Evolutionary conservation across 2,113 vertebrate species (phyloP).

Genomic region (Balaenoptera acutorostrata): DNA sequence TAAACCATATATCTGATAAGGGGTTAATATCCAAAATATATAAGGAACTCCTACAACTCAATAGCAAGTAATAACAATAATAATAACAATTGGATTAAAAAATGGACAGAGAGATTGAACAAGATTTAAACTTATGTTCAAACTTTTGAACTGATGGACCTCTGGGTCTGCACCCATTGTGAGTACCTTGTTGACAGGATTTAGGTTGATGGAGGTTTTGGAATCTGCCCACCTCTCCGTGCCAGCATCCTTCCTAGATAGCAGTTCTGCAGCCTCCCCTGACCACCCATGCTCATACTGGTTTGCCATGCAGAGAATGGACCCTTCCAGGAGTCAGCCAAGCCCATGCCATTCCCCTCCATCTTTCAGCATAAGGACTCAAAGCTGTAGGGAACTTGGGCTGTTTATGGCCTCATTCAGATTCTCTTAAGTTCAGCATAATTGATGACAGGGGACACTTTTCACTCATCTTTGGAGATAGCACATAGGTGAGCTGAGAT

Average conservation of each 20-base stretch:
- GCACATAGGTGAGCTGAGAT: background rate
- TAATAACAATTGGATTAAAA: background rate
- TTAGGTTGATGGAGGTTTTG: background rate
- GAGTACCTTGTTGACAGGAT: background rate
- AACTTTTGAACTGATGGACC: background rate
- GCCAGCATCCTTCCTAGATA: background rate
- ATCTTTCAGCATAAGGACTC: background rate
- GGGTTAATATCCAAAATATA: background rate
- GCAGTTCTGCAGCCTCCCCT: background rate
- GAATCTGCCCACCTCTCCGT: background rate
- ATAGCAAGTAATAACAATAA: background rate
- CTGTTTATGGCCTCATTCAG: background rate
- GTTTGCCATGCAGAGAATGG: background rate
- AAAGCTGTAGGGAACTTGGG: background rate
- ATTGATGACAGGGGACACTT: background rate
- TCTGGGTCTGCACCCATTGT: background rate
- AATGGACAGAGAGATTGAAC: background rate
- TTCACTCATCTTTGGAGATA: background rate
- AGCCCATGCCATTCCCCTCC: background rate
- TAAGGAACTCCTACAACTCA: background rate
- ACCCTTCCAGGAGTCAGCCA: too few species aligned
- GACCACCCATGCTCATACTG: rapidly evolving
- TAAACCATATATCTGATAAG: background rate
- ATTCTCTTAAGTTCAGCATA: background rate
- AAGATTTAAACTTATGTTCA: background rate